Conservation (phyloP, 2,888 invertebrate species). For the Neoascia interrupta region DNA sequence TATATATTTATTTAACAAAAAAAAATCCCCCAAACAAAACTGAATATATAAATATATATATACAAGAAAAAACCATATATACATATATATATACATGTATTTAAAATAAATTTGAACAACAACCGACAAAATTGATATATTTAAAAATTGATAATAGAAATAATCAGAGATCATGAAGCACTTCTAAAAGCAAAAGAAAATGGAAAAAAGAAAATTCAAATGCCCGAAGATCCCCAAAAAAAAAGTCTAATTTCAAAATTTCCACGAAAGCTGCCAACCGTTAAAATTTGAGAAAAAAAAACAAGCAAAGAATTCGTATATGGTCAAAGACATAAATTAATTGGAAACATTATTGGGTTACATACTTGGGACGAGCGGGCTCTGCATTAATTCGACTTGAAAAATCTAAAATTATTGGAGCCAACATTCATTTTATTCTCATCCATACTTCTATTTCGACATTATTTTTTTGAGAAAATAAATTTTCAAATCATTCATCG, state of each 20-base stretch:
- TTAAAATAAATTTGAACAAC: conserved; percentile 39
- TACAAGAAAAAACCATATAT: conserved; percentile 42
- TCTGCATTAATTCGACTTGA: conserved; percentile 8
- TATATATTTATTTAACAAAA: conserved; percentile 67
- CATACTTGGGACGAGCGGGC: conserved; percentile 18
- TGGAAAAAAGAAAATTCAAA: conserved; percentile 23
- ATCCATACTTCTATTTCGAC: conserved; percentile 37
- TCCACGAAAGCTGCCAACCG: conserved; percentile 58
- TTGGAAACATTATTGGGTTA: conserved; percentile 19
- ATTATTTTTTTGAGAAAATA: conserved; percentile 45
- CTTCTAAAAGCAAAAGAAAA: conserved; percentile 33
- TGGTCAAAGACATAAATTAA: conserved; percentile 11
- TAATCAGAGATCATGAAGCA: conserved; percentile 65
- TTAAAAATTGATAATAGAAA: conserved; percentile 18
- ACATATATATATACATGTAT: conserved; percentile 52
- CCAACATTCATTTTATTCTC: conserved; percentile 8
- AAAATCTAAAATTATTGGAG: no score
- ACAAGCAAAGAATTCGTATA: no score
- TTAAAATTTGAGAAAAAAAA: conserved; percentile 7
- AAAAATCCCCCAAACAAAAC: conserved; percentile 30
- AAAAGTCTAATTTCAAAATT: conserved; percentile 37
- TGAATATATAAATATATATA: conserved; percentile 61
- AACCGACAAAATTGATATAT: conserved; percentile 23
- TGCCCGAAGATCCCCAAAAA: conserved; percentile 10
- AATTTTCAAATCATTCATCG: conserved; percentile 20